A percentile compares a stretch with the other conserved stretches of the same genome.
These are phyloP conservation scores for Myotis brandtii DNA, from an alignment of 2,113 vertebrate genomes.

Conservation along the genomic window DNA sequence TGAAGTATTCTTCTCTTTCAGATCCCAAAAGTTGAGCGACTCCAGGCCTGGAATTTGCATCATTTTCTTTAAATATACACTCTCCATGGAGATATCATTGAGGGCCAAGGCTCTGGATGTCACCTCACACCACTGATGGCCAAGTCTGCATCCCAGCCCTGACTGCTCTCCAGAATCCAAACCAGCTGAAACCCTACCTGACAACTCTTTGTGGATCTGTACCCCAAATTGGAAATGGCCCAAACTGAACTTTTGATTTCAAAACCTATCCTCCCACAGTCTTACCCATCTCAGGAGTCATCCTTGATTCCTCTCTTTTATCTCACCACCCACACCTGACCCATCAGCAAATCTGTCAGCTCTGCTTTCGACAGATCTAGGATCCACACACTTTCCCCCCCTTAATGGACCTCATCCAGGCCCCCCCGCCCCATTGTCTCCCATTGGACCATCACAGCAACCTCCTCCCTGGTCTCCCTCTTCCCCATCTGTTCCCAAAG, in stretches of 20 bases:
- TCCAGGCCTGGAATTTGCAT: neutral
- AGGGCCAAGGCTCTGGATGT: neutral
- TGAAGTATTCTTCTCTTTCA: neutral
- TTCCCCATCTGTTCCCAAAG: neutral
- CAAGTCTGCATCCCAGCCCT: neutral
- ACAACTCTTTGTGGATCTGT: neutral
- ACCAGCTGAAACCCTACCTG: neutral
- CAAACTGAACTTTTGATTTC: conserved; percentile 1
- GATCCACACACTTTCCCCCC: neutral
- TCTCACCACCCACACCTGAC: conserved; percentile 48
- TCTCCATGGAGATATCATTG: neutral
- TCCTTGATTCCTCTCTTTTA: neutral
- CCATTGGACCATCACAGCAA: neutral
- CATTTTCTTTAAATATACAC: neutral
- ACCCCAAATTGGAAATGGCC: neutral
- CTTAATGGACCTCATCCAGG: fast-evolving
- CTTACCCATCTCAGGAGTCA: conserved; percentile 64
- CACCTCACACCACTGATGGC: neutral
- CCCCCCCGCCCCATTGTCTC: too few species aligned
- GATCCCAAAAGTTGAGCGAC: neutral
- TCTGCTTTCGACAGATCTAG: conserved; percentile 13
- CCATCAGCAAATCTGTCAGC: conserved; percentile 25
- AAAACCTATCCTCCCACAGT: conserved; percentile 34
- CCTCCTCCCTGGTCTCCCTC: neutral
- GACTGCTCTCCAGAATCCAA: neutral